These are phyloP conservation scores for Raja brachyura DNA, from an alignment of 2,113 vertebrate genomes.

Conservation along the genomic window DNA sequence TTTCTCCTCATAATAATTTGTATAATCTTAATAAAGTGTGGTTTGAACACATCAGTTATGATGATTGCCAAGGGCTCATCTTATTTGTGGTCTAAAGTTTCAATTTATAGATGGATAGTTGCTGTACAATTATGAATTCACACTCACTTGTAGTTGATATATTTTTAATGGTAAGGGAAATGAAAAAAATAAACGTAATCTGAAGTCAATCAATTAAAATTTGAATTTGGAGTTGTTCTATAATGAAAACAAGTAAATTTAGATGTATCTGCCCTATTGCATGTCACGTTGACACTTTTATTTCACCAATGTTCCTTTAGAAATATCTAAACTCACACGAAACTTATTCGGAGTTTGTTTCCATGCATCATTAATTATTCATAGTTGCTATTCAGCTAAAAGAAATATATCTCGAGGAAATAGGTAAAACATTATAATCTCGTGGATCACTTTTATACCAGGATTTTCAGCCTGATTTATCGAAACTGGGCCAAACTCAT, in stretches of 20 bases:
- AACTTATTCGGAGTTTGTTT: background rate
- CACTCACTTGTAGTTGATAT: background rate
- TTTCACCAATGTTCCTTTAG: conserved; percentile 6
- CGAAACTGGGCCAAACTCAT: background rate
- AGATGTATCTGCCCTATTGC: background rate
- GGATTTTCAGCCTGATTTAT: background rate
- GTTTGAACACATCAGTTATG: background rate
- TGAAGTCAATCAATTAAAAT: background rate
- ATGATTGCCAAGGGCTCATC: background rate
- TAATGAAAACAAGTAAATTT: background rate
- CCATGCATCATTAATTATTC: conserved; percentile 14
- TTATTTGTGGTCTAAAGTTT: background rate
- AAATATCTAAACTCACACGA: background rate
- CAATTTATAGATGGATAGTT: background rate
- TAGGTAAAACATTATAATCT: background rate
- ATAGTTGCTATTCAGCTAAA: background rate
- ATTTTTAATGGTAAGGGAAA: background rate
- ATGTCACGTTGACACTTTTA: background rate
- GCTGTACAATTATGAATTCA: background rate
- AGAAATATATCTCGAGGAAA: background rate
- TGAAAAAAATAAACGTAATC: background rate
- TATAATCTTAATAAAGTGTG: background rate
- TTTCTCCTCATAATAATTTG: too few relatives aligned
- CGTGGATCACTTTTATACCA: background rate
- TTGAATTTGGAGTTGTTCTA: background rate